phyloP scores from a whole-genome alignment of 1,140 invertebrate species.

The Fopius arisanus region DNA sequence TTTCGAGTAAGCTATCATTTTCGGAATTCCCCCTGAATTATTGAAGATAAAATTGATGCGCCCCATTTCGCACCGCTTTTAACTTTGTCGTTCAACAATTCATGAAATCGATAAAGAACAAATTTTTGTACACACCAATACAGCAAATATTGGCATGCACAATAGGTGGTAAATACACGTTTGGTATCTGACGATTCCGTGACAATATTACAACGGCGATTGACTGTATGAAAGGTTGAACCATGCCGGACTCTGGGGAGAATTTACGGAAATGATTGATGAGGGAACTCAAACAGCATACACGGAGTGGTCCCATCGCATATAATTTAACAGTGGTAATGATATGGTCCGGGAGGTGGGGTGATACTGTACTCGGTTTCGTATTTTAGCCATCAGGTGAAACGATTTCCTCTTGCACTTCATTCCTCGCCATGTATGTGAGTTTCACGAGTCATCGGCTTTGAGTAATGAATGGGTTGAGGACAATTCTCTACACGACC shows the following conservation, averaged over 20 bases:
- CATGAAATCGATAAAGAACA: neutral
- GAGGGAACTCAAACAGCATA: constrained; percentile 40
- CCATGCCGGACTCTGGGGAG: neutral
- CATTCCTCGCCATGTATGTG: neutral
- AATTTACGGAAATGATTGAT: constrained; percentile 41
- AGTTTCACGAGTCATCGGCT: constrained; percentile 33
- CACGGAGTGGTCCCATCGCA: constrained; percentile 27
- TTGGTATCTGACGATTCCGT: neutral
- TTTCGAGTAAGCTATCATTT: too few relatives aligned
- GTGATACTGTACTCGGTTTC: constrained; percentile 32
- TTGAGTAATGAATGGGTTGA: constrained; percentile 37
- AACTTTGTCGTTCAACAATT: neutral
- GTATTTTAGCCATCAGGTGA: constrained; percentile 19
- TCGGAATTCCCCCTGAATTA: too few relatives aligned
- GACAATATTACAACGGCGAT: neutral
- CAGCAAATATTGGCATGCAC: neutral
- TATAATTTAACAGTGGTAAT: constrained; percentile 46
- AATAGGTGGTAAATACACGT: neutral
- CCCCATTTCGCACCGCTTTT: constrained; percentile 12
- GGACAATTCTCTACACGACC: neutral
- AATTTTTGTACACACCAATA: neutral
- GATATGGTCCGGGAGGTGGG: constrained; percentile 36
- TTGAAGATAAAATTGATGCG: too few relatives aligned
- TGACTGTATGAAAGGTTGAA: neutral
- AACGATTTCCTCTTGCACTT: constrained; percentile 10